Evolutionary conservation across 2,797 vertebrate genomes (phyloP), one percentile per base, ranked within the genome.

Genomic region (Natrix natrix): DNA sequence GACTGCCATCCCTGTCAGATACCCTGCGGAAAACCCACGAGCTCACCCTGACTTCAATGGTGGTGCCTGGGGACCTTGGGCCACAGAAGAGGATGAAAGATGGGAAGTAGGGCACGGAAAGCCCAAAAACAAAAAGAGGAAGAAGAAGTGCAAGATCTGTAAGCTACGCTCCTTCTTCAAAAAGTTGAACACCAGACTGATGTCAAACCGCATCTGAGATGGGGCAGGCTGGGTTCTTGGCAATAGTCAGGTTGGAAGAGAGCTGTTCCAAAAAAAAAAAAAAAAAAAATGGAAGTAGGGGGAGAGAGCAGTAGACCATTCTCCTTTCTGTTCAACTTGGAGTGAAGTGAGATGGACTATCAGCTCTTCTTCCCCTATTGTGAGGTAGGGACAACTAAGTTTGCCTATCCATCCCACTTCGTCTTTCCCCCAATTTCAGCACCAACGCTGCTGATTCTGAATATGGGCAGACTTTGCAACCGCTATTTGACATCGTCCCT

Each of bases 31-130:
- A 96, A 99, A 99, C 93, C 98, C 98, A 0, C 98, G 98, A 22
- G 99, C 99, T 59, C 98, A 99, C 92, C 99, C 99, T 0, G 98
- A 98, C 90, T 98, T 99, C 92, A 99, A 99, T 0, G 99, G 99
- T 0, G 99, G 99, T 0, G 99, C 98, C 37, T 99, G 99, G 99
- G 98, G 98, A 3, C 99, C 99, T 1, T 99, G 99, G 99, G 98
- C 98, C 55, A 98, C 98, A 0, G 99, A 99, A 8, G 98, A 98
- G 0, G 98, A 99, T 4, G 98, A 98, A 2, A 98, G 96, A 86
- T 96, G 98, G 96, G 98, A 97, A 93, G 97, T 95, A 0, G 96
- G 96, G 11, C 89, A 93, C 8, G 96, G 97, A 90, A 95, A 96
- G 63, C 92, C 95, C 78, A 98, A 98, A 92, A 98, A 94, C 74